A percentile compares a stretch with the other conserved stretches of the same genome.
These are phyloP conservation scores for Octopus bimaculoides DNA, from an alignment of 1,140 invertebrate genomes.

Conservation along the genomic window DNA sequence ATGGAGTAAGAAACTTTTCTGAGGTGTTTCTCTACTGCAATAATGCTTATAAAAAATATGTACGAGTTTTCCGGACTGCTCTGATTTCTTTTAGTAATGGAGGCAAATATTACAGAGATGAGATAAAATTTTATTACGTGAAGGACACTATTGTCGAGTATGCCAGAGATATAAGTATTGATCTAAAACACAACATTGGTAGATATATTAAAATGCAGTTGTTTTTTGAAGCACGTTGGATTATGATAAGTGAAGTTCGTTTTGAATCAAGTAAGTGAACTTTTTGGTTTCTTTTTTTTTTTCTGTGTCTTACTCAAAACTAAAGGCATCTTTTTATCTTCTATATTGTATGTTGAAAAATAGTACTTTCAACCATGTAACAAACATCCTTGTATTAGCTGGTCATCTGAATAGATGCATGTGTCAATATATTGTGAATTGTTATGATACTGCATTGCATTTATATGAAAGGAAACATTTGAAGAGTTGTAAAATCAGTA, in stretches of 20 bases:
- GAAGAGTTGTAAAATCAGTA: too few relatives aligned
- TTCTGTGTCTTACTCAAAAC: not conserved
- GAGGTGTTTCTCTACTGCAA: conserved; percentile 77
- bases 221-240: conserved; percentile 80
- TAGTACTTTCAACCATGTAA: too few relatives aligned
- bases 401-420: too few relatives aligned
- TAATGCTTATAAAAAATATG: conserved; percentile 69
- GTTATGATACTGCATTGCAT: too few relatives aligned
- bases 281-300: conserved; percentile 2
- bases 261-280: conserved; percentile 54
- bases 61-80: conserved; percentile 65
- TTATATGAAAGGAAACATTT: too few relatives aligned
- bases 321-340: not conserved
- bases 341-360: too few relatives aligned
- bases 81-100: conserved; percentile 80
- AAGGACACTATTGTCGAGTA: conserved; percentile 80
- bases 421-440: too few relatives aligned
- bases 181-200: conserved; percentile 78
- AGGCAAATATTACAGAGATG: conserved; percentile 72
- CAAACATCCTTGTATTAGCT: too few relatives aligned
- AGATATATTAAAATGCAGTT: conserved; percentile 78
- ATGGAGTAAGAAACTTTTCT: conserved; percentile 81
- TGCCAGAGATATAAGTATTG: conserved; percentile 79
- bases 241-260: conserved; percentile 81
- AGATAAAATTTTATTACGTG: conserved; percentile 70